Percentiles rank a stretch among this genome's conserved stretches.
These are phyloP conservation scores for Tortrix viridana DNA, from an alignment of 2,888 invertebrate species.

Conservation along the genomic window DNA sequence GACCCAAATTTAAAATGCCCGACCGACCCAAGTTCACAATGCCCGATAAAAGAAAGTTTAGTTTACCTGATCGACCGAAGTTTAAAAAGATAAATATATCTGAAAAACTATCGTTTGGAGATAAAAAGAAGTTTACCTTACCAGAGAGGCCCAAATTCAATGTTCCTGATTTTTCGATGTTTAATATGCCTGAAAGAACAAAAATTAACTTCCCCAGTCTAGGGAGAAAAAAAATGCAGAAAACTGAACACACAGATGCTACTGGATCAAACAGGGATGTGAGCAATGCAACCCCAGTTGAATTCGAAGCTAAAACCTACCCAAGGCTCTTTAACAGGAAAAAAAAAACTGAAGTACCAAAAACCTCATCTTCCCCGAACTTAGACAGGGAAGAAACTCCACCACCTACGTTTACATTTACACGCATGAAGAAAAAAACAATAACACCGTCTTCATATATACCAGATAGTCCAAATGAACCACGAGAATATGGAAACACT, in stretches of 20 bases:
- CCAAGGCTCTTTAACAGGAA: slow-evolving; percentile 87
- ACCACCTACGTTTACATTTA: slow-evolving; percentile 86
- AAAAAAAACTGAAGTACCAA: slow-evolving; percentile 71
- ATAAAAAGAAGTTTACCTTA: slow-evolving; percentile 86
- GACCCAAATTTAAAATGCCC: slow-evolving; percentile 79
- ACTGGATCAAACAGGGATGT: slow-evolving; percentile 67
- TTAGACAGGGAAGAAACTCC: slow-evolving; percentile 84
- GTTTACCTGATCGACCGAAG: slow-evolving; percentile 86
- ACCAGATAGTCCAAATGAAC: slow-evolving; percentile 71
- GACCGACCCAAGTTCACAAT: slow-evolving; percentile 83
- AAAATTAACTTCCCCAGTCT: slow-evolving; percentile 87
- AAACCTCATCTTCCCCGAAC: slow-evolving; percentile 81
- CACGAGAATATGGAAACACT: slow-evolving; percentile 78
- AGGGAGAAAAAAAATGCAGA: slow-evolving; percentile 79
- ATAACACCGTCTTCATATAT: slow-evolving; percentile 71
- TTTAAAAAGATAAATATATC: slow-evolving; percentile 78
- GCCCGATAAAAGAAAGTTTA: slow-evolving; percentile 86
- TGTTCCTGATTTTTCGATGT: slow-evolving; percentile 83
- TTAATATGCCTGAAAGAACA: slow-evolving; percentile 84
- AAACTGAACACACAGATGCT: slow-evolving; percentile 60
- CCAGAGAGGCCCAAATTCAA: slow-evolving; percentile 84
- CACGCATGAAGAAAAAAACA: slow-evolving; percentile 85
- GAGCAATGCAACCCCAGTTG: slow-evolving; percentile 84
- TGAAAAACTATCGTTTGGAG: slow-evolving; percentile 82
- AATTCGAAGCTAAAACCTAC: slow-evolving; percentile 90